phyloP scores from a whole-genome alignment of 2,888 invertebrate species.

The Dicycla oo region DNA sequence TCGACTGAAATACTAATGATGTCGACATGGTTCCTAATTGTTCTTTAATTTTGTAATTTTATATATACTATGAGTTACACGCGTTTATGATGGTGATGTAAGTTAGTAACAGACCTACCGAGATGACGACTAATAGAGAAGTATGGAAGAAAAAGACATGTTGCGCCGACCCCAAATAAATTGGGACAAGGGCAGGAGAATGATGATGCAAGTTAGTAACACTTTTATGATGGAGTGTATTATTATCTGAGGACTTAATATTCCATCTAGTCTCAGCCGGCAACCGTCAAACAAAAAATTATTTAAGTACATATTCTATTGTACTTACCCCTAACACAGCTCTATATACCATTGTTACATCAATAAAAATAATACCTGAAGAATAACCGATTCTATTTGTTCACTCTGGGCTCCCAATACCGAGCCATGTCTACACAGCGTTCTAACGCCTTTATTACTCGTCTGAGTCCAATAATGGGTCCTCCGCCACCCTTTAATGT shows the following conservation, averaged over 20 bases:
- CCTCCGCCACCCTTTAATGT: conserved; percentile 33
- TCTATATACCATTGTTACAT: conserved; percentile 18
- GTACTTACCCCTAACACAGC: conserved; percentile 9
- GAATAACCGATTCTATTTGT: conserved; percentile 35
- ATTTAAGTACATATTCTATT: conserved; percentile 8
- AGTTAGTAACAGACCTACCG: too few relatives aligned
- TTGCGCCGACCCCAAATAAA: too few relatives aligned
- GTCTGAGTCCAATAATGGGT: conserved; percentile 30
- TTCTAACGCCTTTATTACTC: conserved; percentile 25
- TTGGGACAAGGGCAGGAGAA: too few relatives aligned
- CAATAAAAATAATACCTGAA: conserved; percentile 41
- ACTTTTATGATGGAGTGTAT: not conserved
- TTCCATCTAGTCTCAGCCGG: not conserved
- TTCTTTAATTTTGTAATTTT: conserved; percentile 33
- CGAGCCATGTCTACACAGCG: conserved; percentile 16
- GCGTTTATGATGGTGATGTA: not conserved
- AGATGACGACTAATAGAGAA: too few relatives aligned
- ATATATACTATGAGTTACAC: conserved; percentile 1
- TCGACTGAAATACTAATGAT: conserved; percentile 44
- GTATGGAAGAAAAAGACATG: too few relatives aligned
- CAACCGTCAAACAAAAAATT: not conserved
- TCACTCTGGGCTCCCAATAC: conserved; percentile 5
- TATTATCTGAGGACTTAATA: not conserved
- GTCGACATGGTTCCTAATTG: conserved; percentile 24
- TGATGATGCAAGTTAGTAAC: too few relatives aligned